Evolutionary conservation across 1,140 invertebrate species (phyloP), one percentile per base, ranked within the genome.

Genomic region (Drosophila ercepeae): DNA sequence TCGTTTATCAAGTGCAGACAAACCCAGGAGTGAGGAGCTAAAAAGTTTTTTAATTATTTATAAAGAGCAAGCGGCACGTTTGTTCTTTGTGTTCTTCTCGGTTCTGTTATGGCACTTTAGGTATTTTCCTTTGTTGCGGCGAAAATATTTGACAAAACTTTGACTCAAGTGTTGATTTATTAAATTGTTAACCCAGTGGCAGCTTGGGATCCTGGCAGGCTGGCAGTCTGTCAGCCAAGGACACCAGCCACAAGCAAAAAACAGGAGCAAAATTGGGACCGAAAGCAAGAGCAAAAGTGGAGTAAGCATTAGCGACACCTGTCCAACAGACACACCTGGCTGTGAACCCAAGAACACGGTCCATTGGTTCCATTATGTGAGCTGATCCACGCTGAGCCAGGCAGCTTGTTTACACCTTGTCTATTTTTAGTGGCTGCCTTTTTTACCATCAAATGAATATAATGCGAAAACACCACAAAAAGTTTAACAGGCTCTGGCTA

Each of bases 21-120:
- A 4, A 27, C 16, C 39, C 3, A 5, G 13, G 13, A 5, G 4
- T 29, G 25, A 54, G 60, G 49, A 19, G 9, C 42, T 42, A 3
- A 69, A 69, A 69, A 69, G 64, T 69, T 69, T 69, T 69, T 69
- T 57, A 69, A 69, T 69, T 69, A 69, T 69, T 69, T 69, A 69
- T 21, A 65, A 67, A 52, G 39, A 53, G 46, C 46, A 67, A 51
- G 60, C 61, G 63, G 48, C 64, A 67, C 60, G 48, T 67, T 67
- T 53, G 34, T 8, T 29, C 59, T 69, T 69, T 68, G 49, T 68
- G 18, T 46, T 29, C 39, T 51, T 39, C 34, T 55, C 42, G 27
- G 14, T 64, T 23, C 39, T 34, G 29, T 65, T 27, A 32, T 53
- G 61, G 46, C 60, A 44, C 49, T 67, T 18, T n/a, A 67, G 29